Conservation (phyloP, 2,888 invertebrate species). For the Synergus umbraculus region DNA sequence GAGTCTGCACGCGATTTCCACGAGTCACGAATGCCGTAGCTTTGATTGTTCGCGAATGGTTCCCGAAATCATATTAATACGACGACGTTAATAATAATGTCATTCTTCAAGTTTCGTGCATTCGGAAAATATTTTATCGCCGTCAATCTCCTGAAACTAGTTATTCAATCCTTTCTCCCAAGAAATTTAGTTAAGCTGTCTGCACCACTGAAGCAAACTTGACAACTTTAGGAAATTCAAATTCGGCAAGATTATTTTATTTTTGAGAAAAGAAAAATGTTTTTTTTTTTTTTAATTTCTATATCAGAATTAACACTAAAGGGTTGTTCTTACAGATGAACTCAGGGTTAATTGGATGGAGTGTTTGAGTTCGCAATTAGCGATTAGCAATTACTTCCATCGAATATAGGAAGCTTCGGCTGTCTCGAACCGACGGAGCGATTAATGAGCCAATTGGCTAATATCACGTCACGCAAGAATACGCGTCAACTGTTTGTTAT, state of each 20-base stretch:
- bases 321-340: constrained; percentile 21
- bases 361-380: constrained; percentile 75
- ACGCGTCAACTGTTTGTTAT: constrained; percentile 64
- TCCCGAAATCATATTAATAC: constrained; percentile 41
- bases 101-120: constrained; percentile 41
- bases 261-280: neutral
- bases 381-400: constrained; percentile 75
- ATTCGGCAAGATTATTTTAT: neutral
- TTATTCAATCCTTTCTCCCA: constrained; percentile 29
- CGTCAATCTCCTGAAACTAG: constrained; percentile 34
- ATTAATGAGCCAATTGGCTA: constrained; percentile 77
- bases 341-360: constrained; percentile 72
- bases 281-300: neutral
- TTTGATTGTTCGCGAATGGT: constrained; percentile 30
- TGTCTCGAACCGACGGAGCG: constrained; percentile 74
- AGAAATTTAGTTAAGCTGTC: constrained; percentile 28
- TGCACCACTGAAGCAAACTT: constrained; percentile 23
- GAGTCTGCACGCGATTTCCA: constrained; percentile 31
- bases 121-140: constrained; percentile 39
- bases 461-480: constrained; percentile 76
- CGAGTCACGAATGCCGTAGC: constrained; percentile 32
- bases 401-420: constrained; percentile 63
- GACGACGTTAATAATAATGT: constrained; percentile 40
- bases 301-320: constrained; percentile 15
- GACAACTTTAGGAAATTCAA: constrained; percentile 20